phyloP scores from a whole-genome alignment of 2,113 vertebrate species.

The Barbus barbus region DNA sequence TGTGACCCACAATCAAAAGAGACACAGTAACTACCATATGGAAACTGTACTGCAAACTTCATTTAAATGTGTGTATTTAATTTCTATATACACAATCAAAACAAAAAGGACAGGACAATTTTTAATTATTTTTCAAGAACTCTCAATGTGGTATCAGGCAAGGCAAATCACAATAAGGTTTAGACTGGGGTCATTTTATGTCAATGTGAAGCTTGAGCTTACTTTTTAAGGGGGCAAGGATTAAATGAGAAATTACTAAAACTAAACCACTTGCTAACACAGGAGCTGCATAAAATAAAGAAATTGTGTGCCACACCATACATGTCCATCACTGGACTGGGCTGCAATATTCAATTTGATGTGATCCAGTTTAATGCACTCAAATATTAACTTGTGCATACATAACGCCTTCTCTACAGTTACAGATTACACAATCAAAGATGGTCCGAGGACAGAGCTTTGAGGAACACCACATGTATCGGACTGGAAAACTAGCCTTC shows the following conservation, averaged over 20 bases:
- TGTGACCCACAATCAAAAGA: not conserved
- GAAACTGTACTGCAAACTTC: not conserved
- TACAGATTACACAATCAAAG: not conserved
- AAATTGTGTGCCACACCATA: not conserved
- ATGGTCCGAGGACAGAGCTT: constrained; percentile 25
- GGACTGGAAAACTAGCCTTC: not conserved
- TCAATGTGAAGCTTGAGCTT: not conserved
- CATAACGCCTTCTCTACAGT: not conserved
- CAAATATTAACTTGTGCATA: constrained; percentile 3
- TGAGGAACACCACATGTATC: constrained; percentile 11
- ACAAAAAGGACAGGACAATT: not conserved
- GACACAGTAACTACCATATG: too few species aligned
- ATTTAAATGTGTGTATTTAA: not conserved
- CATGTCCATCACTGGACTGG: not conserved
- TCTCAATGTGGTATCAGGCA: not conserved
- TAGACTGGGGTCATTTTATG: not conserved
- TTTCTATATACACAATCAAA: not conserved
- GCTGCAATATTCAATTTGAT: not conserved
- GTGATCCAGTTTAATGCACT: constrained; percentile 8
- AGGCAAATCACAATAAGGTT: not conserved
- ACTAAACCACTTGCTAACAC: not conserved
- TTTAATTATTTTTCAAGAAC: not conserved
- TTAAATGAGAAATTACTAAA: not conserved
- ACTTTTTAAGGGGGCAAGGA: not conserved
- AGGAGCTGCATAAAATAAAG: not conserved